Conservation (phyloP, 2,797 vertebrate species). For the Tokudaia tokunoshimensis region DNA sequence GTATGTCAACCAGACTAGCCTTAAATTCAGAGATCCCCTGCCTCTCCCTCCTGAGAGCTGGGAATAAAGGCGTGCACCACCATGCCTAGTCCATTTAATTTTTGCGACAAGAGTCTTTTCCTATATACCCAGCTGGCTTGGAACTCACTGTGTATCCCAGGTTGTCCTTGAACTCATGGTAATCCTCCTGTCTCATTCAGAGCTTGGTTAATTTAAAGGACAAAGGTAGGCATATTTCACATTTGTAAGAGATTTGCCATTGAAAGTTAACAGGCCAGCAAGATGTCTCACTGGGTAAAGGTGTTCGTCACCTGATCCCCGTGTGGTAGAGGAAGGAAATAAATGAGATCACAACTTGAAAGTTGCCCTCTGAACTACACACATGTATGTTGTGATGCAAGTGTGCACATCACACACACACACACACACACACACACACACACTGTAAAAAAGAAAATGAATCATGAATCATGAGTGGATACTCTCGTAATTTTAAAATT, state of each 20-base stretch:
- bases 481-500: background rate
- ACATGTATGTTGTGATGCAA: too few relatives aligned
- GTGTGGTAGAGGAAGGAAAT: background rate
- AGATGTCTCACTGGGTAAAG: background rate
- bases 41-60: background rate
- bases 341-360: too few relatives aligned
- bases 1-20: background rate
- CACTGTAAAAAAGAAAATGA: background rate
- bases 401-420: background rate
- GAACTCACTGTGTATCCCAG: too few relatives aligned
- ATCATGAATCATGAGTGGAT: background rate
- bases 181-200: background rate
- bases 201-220: background rate
- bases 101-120: too few relatives aligned
- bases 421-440: background rate
- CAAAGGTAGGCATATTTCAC: background rate
- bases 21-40: background rate
- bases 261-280: background rate
- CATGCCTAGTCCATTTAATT: background rate
- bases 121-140: too few relatives aligned
- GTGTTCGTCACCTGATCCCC: background rate
- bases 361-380: background rate
- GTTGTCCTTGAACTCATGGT: too few relatives aligned
- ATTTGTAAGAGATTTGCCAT: background rate
- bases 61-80: background rate